phyloP scores from a whole-genome alignment of 2,888 invertebrate species.

The Lysandra bellargus region DNA sequence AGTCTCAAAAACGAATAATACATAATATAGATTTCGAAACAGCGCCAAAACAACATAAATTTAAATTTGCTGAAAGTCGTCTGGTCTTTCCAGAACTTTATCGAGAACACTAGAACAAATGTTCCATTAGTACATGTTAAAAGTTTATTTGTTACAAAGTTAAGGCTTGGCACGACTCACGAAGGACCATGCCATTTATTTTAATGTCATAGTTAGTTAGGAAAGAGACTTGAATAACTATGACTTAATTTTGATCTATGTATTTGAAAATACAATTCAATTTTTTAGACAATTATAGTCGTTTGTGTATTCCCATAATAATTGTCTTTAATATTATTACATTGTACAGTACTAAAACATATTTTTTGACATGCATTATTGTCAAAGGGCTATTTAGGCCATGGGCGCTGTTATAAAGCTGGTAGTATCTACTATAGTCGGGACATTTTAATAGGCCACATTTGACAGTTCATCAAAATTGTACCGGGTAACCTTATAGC shows the following conservation, averaged over 20 bases:
- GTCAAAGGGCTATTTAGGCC: too few species aligned
- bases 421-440: too few species aligned
- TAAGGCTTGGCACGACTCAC: neutral
- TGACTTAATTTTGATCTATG: neutral
- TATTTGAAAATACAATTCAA: too few species aligned
- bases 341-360: too few species aligned
- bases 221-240: neutral
- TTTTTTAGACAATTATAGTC: too few species aligned
- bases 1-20: neutral
- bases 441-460: too few species aligned
- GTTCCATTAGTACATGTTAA: neutral
- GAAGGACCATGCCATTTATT: neutral
- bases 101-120: conserved; percentile 3
- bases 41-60: conserved; percentile 7
- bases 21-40: neutral
- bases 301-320: too few species aligned
- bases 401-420: too few species aligned
- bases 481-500: too few species aligned
- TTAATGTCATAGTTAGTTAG: neutral
- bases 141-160: neutral
- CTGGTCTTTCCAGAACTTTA: neutral
- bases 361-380: too few species aligned
- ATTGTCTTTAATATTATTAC: too few species aligned
- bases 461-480: too few species aligned
- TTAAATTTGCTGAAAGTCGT: conserved; percentile 15